A percentile compares a stretch with the other conserved stretches of the same genome.
Evolutionary conservation across 1,140 invertebrate species (phyloP).

Genomic region (Drosophila takahashii): DNA sequence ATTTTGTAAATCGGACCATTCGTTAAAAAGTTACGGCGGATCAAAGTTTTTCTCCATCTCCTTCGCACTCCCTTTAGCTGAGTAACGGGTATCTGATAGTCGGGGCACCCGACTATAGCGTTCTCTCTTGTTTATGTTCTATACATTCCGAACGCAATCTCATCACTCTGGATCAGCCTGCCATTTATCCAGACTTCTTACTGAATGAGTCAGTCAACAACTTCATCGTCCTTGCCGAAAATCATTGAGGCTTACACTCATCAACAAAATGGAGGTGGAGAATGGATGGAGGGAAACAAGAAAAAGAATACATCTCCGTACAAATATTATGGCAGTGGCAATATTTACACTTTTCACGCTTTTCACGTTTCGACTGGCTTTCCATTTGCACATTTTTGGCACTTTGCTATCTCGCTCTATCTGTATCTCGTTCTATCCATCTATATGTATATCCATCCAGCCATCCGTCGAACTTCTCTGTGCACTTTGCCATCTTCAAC

Average conservation of each 20-base stretch:
- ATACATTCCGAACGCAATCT: neutral
- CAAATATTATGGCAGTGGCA: slow-evolving; percentile 69
- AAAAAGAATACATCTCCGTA: slow-evolving; percentile 44
- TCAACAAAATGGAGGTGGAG: slow-evolving; percentile 62
- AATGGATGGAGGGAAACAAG: slow-evolving; percentile 7
- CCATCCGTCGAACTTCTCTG: slow-evolving; percentile 23
- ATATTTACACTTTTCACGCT: slow-evolving; percentile 74
- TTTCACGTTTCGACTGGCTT: slow-evolving; percentile 64
- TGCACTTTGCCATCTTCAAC: slow-evolving; percentile 29
- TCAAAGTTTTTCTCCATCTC: no score
- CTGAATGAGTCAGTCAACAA: slow-evolving; percentile 40
- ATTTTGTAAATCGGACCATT: no score
- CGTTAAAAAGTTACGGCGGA: no score
- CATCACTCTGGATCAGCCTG: slow-evolving; percentile 3
- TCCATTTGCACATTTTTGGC: slow-evolving; percentile 46
- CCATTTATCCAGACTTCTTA: slow-evolving; percentile 15
- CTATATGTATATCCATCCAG: no score
- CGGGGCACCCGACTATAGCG: no score
- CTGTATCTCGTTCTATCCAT: slow-evolving; percentile 1
- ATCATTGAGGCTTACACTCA: slow-evolving; percentile 66
- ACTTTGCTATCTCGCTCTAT: slow-evolving; percentile 24
- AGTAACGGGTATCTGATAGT: no score
- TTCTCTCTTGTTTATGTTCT: no score
- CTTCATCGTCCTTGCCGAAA: slow-evolving; percentile 20
- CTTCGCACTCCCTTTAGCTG: no score